phyloP scores from a whole-genome alignment of 1,140 invertebrate species.

The Panagrolaimus sp. region DNA sequence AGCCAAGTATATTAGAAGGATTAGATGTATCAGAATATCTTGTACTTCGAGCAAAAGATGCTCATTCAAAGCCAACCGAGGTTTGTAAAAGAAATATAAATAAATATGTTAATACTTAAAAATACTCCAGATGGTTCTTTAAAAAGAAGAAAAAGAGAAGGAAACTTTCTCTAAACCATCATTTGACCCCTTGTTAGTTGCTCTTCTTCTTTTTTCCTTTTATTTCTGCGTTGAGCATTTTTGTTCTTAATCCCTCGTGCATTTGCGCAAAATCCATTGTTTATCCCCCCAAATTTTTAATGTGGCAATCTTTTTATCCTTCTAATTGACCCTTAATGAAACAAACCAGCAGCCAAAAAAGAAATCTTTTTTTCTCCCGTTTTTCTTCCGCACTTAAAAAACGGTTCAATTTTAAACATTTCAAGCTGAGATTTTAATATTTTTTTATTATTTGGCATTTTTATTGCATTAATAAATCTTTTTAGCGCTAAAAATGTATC shows the following conservation, averaged over 20 bases:
- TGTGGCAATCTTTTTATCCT: constrained; percentile 17
- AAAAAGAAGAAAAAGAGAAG: too few species aligned
- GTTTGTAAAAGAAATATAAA: constrained; percentile 24
- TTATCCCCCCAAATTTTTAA: constrained; percentile 5
- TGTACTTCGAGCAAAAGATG: constrained; percentile 42
- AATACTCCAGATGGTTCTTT: too few species aligned
- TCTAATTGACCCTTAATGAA: constrained; percentile 13
- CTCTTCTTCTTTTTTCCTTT: not conserved
- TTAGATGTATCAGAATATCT: constrained; percentile 35
- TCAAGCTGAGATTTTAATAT: constrained; percentile 2
- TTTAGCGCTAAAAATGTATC: too few species aligned
- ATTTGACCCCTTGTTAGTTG: too few species aligned
- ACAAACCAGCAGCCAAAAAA: not conserved
- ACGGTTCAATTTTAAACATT: not conserved
- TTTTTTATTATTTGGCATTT: constrained; percentile 14
- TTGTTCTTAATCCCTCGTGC: constrained; percentile 2
- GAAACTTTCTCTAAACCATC: too few species aligned
- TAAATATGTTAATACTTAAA: constrained; percentile 15
- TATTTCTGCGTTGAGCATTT: constrained; percentile 19
- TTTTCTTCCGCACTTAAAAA: not conserved
- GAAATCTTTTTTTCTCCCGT: constrained; percentile 7
- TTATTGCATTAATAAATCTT: too few species aligned
- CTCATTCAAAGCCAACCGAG: constrained; percentile 37
- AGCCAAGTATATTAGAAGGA: constrained; percentile 25
- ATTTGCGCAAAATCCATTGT: constrained; percentile 1